Conservation (phyloP, 2,113 vertebrate species). For the Gasterosteus aculeatus region DNA sequence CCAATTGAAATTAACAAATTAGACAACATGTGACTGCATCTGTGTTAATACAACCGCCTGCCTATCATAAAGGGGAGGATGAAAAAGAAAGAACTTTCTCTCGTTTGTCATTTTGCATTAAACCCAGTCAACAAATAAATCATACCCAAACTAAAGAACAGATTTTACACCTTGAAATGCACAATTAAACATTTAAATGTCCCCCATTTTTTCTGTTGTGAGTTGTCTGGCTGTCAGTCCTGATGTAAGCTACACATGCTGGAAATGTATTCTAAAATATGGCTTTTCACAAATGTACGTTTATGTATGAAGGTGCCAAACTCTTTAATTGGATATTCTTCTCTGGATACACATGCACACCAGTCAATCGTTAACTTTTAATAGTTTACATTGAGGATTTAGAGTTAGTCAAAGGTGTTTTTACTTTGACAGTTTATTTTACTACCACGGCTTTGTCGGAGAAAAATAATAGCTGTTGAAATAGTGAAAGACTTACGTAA, state of each 20-base stretch:
- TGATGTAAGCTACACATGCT: background rate
- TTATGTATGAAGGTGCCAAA: background rate
- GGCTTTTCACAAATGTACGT: too few species aligned
- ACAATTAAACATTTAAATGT: background rate
- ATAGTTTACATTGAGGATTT: slow-evolving; percentile 12
- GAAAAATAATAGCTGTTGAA: slow-evolving; percentile 7
- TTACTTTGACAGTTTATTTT: background rate
- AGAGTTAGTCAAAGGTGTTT: background rate
- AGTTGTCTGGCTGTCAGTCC: background rate
- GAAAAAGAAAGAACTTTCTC: background rate
- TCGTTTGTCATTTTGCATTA: too few species aligned
- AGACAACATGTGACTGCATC: slow-evolving; percentile 3
- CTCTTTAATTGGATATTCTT: background rate
- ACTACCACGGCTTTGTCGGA: background rate
- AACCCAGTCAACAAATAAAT: too few species aligned
- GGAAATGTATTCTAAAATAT: background rate
- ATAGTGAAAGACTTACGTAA: slow-evolving; percentile 14
- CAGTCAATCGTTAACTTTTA: background rate
- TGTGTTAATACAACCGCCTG: too few species aligned
- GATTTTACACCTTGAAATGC: background rate
- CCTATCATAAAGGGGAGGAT: background rate
- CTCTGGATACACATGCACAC: slow-evolving; percentile 6
- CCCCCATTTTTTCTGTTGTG: background rate
- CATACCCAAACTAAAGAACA: too few species aligned
- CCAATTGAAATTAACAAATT: slow-evolving; percentile 16